Evolutionary conservation across 2,797 vertebrate genomes (phyloP).

Genomic region (Meriones psammophilus): DNA sequence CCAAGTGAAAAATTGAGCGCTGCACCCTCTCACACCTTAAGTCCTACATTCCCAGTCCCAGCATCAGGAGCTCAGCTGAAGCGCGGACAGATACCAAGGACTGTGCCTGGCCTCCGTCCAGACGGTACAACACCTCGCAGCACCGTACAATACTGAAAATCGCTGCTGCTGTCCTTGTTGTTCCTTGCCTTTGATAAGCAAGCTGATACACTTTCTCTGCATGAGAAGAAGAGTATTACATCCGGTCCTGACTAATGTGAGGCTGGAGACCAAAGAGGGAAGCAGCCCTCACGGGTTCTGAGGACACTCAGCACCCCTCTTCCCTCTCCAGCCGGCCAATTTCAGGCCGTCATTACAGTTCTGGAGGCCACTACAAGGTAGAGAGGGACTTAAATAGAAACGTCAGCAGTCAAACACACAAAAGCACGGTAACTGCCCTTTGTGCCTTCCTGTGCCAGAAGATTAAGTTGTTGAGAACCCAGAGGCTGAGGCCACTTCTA

Average conservation of each 20-base stretch:
- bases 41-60: conserved; percentile 78
- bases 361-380: not conserved
- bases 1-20: conserved; percentile 85
- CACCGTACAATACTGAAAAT: conserved; percentile 33
- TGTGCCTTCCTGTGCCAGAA: not conserved
- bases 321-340: not conserved
- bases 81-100: conserved; percentile 55
- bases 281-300: conserved; percentile 63
- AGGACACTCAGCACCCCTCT: not conserved
- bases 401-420: not conserved
- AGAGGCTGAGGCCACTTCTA: not conserved
- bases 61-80: conserved; percentile 72
- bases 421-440: not conserved
- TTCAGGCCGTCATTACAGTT: not conserved
- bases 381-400: not conserved
- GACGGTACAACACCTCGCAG: conserved; percentile 71
- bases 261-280: conserved; percentile 47
- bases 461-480: not conserved
- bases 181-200: conserved; percentile 81
- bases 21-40: conserved; percentile 78
- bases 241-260: conserved; percentile 68
- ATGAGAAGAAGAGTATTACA: conserved; percentile 82
- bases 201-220: conserved; percentile 80
- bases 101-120: conserved; percentile 65
- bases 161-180: not conserved